phyloP scores from a whole-genome alignment of 2,888 invertebrate species.

The Dexiosoma caninum region DNA sequence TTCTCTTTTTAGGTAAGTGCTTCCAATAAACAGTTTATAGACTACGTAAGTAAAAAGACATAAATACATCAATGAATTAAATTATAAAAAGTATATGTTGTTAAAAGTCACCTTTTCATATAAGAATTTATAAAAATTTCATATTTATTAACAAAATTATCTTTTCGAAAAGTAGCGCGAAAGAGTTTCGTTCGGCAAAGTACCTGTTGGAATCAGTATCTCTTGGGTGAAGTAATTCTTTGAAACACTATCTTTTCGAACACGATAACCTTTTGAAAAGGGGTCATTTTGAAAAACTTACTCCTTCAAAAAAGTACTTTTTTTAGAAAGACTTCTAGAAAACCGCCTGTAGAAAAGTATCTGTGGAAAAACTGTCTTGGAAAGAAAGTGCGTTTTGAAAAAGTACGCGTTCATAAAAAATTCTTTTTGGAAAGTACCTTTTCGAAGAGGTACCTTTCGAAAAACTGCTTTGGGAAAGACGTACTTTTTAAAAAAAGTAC shows the following conservation, averaged over 20 bases:
- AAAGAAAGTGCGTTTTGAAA: not conserved
- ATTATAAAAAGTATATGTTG: too few relatives aligned
- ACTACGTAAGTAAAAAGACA: slow-evolving; percentile 37
- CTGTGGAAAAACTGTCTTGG: not conserved
- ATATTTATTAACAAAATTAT: too few relatives aligned
- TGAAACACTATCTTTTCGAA: too few relatives aligned
- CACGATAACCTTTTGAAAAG: not conserved
- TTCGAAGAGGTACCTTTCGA: not conserved
- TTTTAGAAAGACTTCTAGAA: not conserved
- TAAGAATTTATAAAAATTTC: not conserved
- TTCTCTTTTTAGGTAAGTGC: slow-evolving; percentile 56
- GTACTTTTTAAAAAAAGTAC: not conserved
- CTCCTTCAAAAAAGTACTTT: not conserved
- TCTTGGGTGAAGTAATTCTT: too few relatives aligned
- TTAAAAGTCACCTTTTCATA: not conserved
- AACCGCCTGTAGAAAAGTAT: not conserved
- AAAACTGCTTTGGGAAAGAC: not conserved
- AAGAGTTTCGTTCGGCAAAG: too few relatives aligned
- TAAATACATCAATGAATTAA: too few relatives aligned
- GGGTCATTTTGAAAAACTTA: not conserved
- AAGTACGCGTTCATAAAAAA: not conserved
- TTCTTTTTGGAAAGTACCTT: not conserved
- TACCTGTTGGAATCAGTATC: too few relatives aligned
- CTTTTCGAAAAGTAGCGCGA: not conserved
- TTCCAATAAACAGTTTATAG: slow-evolving; percentile 35